Evolutionary conservation across 53 echinoderm and acorn worm species (phyloP).

Genomic region (Mesocentrotus franciscanus): DNA sequence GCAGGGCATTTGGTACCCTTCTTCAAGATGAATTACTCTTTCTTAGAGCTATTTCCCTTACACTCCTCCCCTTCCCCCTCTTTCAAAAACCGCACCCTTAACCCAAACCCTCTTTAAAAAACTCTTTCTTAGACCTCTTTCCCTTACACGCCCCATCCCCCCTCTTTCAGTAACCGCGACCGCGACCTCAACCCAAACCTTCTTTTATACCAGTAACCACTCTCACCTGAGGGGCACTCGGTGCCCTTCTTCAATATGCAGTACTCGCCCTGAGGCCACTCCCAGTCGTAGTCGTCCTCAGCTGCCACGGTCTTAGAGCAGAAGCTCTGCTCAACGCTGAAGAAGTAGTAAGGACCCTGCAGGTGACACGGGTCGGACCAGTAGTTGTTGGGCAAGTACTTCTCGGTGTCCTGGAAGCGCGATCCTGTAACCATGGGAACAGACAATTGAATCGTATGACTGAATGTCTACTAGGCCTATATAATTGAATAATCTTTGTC

Average conservation of each 20-base stretch:
- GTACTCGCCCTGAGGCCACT: conserved; percentile 80
- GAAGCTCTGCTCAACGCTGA: conserved; percentile 81
- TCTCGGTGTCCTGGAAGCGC: conserved; percentile 86
- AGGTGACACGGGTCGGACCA: conserved; percentile 86
- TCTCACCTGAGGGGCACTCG: not conserved
- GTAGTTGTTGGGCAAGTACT: conserved; percentile 72
- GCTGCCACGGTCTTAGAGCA: conserved; percentile 75
- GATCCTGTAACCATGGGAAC: conserved; percentile 63
- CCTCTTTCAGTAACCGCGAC: not conserved
- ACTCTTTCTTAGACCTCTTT: conserved; percentile 45
- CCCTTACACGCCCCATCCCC: not conserved
- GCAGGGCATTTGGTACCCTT: conserved; percentile 9
- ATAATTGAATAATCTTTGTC: no score
- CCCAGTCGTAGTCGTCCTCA: conserved; percentile 72
- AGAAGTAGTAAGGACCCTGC: conserved; percentile 70
- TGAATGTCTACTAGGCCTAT: no score
- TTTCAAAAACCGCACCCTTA: no score
- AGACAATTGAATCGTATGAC: no score
- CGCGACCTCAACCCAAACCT: not conserved
- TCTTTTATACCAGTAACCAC: not conserved
- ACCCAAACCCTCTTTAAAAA: conserved; percentile 24
- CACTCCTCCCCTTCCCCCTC: no score
- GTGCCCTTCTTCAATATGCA: conserved; percentile 84
- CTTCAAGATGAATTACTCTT: no score
- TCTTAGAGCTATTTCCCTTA: no score